Evolutionary conservation across 2,888 invertebrate species (phyloP).

Genomic region (Drosophila buzzatii): DNA sequence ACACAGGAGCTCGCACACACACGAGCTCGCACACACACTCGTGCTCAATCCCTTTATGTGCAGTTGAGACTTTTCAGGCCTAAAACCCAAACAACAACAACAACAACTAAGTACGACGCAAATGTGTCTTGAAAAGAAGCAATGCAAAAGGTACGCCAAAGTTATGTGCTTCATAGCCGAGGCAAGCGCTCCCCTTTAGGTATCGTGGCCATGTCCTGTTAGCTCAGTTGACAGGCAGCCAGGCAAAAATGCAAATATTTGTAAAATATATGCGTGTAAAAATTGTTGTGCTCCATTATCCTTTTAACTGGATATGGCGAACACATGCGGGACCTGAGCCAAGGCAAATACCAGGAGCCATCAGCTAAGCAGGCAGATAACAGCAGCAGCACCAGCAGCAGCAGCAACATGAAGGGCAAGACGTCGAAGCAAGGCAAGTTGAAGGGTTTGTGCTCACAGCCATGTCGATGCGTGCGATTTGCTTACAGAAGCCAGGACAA

Average conservation of each 20-base stretch:
- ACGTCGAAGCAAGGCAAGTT: constrained; percentile 43
- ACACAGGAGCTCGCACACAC: constrained; percentile 1
- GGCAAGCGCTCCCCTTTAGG: background rate
- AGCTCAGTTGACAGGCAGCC: constrained; percentile 67
- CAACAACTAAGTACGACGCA: constrained; percentile 36
- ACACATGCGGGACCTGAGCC: constrained; percentile 60
- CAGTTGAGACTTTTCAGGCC: constrained; percentile 66
- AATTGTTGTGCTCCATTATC: constrained; percentile 82
- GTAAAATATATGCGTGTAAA: constrained; percentile 82
- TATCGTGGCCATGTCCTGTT: constrained; percentile 17
- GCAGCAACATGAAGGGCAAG: background rate
- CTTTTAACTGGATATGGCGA: constrained; percentile 80
- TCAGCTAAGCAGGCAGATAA: constrained; percentile 73
- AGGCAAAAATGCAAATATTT: constrained; percentile 81
- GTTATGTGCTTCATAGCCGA: constrained; percentile 59
- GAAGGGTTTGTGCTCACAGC: constrained; percentile 61
- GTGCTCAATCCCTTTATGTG: constrained; percentile 65
- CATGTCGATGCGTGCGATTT: constrained; percentile 80
- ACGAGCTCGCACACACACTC: constrained; percentile 2
- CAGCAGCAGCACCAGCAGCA: constrained; percentile 14
- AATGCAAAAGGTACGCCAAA: constrained; percentile 75
- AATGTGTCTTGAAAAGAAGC: constrained; percentile 65
- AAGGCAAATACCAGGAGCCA: constrained; percentile 69
- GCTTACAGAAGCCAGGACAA: constrained; percentile 44
- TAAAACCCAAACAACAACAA: constrained; percentile 43